Evolutionary conservation across 2,113 vertebrate genomes (phyloP).

Genomic region (Cercocebus atys): DNA sequence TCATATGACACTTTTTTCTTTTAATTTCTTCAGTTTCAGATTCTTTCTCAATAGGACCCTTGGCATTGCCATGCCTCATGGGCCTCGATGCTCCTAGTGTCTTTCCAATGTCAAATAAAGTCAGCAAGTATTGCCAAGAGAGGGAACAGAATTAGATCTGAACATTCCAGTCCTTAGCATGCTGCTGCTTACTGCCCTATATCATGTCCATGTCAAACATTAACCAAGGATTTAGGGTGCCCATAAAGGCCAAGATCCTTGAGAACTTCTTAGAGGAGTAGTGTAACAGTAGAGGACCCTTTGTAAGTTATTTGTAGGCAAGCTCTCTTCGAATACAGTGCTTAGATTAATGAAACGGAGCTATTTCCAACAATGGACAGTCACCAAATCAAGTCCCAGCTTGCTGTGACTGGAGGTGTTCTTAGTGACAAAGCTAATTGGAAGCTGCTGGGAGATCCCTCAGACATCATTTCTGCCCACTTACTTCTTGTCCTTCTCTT

Average conservation of each 20-base stretch:
- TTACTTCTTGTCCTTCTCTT: neutral
- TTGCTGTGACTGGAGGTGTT: neutral
- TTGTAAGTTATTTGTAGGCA: neutral
- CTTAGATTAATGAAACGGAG: neutral
- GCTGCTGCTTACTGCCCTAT: neutral
- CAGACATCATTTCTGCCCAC: neutral
- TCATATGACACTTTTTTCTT: neutral
- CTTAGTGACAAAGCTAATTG: neutral
- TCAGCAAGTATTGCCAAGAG: neutral
- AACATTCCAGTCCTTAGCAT: neutral
- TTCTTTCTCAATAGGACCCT: conserved; percentile 37
- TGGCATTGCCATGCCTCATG: neutral
- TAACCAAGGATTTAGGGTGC: neutral
- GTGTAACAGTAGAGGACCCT: neutral
- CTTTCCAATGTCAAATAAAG: neutral
- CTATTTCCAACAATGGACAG: neutral
- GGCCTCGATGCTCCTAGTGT: neutral
- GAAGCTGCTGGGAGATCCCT: neutral
- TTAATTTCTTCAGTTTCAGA: neutral
- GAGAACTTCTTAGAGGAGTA: neutral
- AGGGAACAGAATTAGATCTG: neutral
- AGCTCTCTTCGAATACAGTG: neutral
- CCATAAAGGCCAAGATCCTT: neutral
- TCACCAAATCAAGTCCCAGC: neutral
- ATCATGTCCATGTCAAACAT: neutral